Conservation (phyloP, 2,113 vertebrate genomes). For the Rhynchopsitta pachyrhyncha region DNA sequence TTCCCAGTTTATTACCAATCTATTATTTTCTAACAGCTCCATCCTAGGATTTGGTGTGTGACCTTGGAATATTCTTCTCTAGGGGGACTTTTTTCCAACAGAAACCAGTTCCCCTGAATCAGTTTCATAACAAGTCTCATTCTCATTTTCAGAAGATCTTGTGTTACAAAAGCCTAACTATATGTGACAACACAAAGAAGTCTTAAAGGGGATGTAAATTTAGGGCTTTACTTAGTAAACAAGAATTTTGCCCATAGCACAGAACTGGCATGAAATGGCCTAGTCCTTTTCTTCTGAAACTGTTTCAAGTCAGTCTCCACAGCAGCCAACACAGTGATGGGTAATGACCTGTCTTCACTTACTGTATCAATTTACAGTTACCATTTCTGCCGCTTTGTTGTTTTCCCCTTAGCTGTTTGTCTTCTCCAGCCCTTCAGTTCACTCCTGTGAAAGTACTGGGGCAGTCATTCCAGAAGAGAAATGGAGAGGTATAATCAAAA, state of each 20-base stretch:
- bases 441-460: conserved; percentile 10
- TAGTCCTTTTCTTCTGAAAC: not conserved
- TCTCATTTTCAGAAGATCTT: not conserved
- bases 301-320: not conserved
- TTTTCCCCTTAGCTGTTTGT: conserved; percentile 17
- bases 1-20: not conserved
- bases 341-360: not conserved
- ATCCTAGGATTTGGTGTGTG: not conserved
- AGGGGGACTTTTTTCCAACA: not conserved
- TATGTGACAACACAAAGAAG: not conserved
- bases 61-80: not conserved
- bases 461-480: conserved; percentile 12
- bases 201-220: not conserved
- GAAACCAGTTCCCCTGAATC: not conserved
- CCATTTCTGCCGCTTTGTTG: not conserved
- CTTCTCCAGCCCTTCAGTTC: conserved; percentile 8
- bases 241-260: not conserved
- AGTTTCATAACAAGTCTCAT: not conserved
- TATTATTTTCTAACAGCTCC: not conserved
- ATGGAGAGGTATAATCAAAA: conserved; percentile 34
- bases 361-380: not conserved
- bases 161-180: not conserved
- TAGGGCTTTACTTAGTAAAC: not conserved
- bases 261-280: not conserved
- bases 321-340: not conserved